These are phyloP conservation scores for Typhlomys cinereus DNA, from an alignment of 2,113 vertebrate genomes.

Conservation along the genomic window DNA sequence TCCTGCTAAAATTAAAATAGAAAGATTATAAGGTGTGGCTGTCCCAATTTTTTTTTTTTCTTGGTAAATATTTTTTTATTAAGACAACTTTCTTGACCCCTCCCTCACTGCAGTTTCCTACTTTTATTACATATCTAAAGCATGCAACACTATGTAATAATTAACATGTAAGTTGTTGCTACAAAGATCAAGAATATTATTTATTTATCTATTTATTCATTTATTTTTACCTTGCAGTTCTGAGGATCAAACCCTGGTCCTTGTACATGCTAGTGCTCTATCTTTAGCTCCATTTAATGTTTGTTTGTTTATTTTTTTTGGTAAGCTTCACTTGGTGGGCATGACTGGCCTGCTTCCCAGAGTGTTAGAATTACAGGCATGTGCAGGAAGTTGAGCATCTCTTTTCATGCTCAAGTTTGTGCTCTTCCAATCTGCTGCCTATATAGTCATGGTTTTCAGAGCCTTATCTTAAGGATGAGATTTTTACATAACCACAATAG, in stretches of 20 bases:
- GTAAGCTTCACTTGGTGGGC: not conserved
- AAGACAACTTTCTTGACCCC: too few relatives aligned
- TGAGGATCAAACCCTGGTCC: not conserved
- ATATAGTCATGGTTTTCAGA: not conserved
- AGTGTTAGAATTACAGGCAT: not conserved
- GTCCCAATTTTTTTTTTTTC: too few relatives aligned
- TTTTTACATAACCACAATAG: not conserved
- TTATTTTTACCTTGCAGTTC: not conserved
- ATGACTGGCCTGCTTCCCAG: not conserved
- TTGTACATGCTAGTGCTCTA: not conserved
- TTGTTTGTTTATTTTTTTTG: not conserved
- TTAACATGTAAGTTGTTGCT: not conserved
- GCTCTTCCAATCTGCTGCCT: not conserved
- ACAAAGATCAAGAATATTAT: not conserved
- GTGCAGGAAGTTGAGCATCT: too few relatives aligned
- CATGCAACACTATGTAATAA: not conserved
- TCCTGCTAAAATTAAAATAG: not conserved
- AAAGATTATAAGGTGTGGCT: not conserved
- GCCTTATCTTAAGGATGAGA: not conserved
- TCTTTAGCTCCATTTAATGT: not conserved
- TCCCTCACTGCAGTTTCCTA: too few relatives aligned
- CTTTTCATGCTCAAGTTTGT: not conserved
- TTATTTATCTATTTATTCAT: not conserved
- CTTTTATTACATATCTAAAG: too few relatives aligned
- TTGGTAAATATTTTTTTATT: too few relatives aligned